Evolutionary conservation across 1,140 invertebrate genomes (phyloP), one percentile per base, ranked within the genome.

Genomic region (Drosophila ambigua): DNA sequence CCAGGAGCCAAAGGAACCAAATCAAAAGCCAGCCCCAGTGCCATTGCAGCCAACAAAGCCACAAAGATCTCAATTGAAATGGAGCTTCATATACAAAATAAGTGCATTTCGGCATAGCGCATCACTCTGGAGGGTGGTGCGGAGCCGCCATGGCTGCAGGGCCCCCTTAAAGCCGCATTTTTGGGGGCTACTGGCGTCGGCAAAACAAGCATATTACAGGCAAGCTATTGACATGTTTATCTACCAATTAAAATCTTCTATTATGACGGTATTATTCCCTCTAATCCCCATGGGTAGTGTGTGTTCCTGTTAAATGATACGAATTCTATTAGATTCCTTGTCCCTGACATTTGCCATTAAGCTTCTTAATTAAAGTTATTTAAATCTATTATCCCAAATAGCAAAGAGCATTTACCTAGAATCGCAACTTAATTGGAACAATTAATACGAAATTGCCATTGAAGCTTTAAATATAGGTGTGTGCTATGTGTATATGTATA

Each of bases 141-240:
- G 62, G 90, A 91, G 85, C 88, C 91, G 82, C 91, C 91, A 91
- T 92, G 91, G 91, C 84, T 91, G 78, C 93, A 94, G 92, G 94
- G 95, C 92, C 93, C 94, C 76, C 94, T 97, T 92, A 97, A 97
- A 93, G 95, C 96, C 57, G 95, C 96, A 77, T 93, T 97, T 72
- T 93, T 97, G 66, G 96, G 96, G 49, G 95, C 96, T 67, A 94
- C 95, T 52, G 95, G 95, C 59, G 96, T 96, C 75, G 96, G 96
- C 73, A 97, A 97, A 91, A 95, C 95, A 61, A 96, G 95, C 88
- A 96, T 97, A 91, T 95, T 97, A 91, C 95, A 96, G 94, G 96
- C 96, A 92, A 92, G 92, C 11, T 2, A 39, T 13, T 39, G 11
- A 39, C 11, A 13, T 13, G 11, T 13, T 11, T 13, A 13, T 68